These are phyloP conservation scores for Drosophila demipolita DNA, from an alignment of 2,888 invertebrate genomes.

Conservation along the genomic window DNA sequence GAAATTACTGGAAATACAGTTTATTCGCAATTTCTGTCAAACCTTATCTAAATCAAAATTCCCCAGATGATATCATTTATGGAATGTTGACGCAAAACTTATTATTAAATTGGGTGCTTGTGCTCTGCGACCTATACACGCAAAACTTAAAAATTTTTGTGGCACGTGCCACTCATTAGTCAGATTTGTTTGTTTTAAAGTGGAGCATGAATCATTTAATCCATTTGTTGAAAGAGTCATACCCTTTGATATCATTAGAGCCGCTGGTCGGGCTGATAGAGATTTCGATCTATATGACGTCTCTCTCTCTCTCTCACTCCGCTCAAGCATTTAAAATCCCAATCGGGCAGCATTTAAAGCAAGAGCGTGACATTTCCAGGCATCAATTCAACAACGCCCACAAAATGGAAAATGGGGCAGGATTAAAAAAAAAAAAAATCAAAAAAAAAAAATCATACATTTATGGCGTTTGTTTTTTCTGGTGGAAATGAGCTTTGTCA, in stretches of 20 bases:
- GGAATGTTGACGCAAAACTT: slow-evolving; percentile 10
- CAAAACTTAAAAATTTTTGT: slow-evolving; percentile 35
- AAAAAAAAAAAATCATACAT: slow-evolving; percentile 1
- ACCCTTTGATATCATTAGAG: slow-evolving; percentile 70
- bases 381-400: slow-evolving; percentile 10
- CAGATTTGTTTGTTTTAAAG: slow-evolving; percentile 8
- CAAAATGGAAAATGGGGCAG: slow-evolving; percentile 8
- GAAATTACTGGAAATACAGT: background rate
- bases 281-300: slow-evolving; percentile 12
- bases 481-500: slow-evolving; percentile 68
- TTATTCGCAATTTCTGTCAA: background rate
- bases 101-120: too few species aligned
- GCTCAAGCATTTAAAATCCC: background rate
- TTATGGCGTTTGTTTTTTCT: slow-evolving; percentile 26
- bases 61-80: slow-evolving; percentile 12
- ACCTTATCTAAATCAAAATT: slow-evolving; percentile 10
- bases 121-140: background rate
- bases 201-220: slow-evolving; percentile 15
- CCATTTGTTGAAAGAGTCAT: slow-evolving; percentile 46
- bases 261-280: slow-evolving; percentile 19
- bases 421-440: slow-evolving; percentile 1
- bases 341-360: background rate
- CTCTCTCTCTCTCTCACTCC: background rate
- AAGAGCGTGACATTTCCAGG: slow-evolving; percentile 51
- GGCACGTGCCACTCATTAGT: slow-evolving; percentile 81